Evolutionary conservation across 1,140 invertebrate genomes (phyloP).

Genomic region (Zophobas morio): DNA sequence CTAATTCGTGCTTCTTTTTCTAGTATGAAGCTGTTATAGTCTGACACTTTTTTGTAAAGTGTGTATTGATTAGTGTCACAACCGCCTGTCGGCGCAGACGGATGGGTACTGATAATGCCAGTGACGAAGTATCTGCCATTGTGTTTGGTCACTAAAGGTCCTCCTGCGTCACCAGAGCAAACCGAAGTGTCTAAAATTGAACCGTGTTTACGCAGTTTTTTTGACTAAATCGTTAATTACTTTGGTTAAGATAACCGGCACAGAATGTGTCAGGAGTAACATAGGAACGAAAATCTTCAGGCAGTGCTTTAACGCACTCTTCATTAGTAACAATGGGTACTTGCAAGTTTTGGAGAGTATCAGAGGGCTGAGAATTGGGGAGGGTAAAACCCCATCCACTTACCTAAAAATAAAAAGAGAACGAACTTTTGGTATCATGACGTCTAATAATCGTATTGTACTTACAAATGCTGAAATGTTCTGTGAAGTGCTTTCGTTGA

Average conservation of each 20-base stretch:
- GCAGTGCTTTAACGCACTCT: neutral
- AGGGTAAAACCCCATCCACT: constrained; percentile 16
- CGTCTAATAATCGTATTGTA: neutral
- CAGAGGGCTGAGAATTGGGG: neutral
- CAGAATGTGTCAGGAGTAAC: constrained; percentile 19
- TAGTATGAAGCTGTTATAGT: constrained; percentile 3
- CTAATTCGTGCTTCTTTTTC: constrained; percentile 9
- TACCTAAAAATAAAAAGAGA: neutral
- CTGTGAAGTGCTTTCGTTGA: neutral
- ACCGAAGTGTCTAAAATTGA: constrained; percentile 54
- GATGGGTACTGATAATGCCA: neutral
- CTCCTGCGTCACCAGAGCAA: neutral
- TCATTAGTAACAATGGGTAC: neutral
- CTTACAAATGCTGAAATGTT: neutral
- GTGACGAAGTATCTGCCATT: neutral
- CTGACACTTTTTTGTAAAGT: neutral
- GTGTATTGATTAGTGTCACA: constrained; percentile 21
- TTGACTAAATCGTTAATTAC: neutral
- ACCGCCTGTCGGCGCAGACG: neutral
- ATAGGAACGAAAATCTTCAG: constrained; percentile 5
- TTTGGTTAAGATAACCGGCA: constrained; percentile 13
- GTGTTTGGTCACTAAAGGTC: constrained; percentile 6
- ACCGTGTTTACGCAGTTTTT: too few species aligned
- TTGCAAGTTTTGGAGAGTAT: constrained; percentile 5
- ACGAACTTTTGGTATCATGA: neutral